phyloP scores from a whole-genome alignment of 2,797 vertebrate genomes.

The Leptoclinus maculatus region DNA sequence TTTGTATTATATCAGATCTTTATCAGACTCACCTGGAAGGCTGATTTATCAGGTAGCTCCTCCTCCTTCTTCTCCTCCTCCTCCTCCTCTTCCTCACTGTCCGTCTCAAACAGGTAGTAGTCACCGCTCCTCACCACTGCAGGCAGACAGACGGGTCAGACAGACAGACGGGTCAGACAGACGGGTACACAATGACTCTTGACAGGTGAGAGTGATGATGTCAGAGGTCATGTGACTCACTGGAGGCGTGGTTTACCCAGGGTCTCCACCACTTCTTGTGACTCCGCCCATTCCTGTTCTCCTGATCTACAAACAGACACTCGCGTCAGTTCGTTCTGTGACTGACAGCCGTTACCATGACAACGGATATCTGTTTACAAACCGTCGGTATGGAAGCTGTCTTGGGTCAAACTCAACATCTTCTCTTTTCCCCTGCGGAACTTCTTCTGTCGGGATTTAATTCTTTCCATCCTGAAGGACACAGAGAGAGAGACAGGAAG shows the following conservation, averaged over 20 bases:
- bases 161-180: not conserved
- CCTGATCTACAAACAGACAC: slow-evolving; percentile 71
- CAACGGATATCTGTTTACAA: not conserved
- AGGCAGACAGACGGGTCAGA: not conserved
- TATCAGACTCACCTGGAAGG: slow-evolving; percentile 82
- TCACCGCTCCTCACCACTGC: slow-evolving; percentile 97
- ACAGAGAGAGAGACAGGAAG: slow-evolving; percentile 1
- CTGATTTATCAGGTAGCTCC: slow-evolving; percentile 88
- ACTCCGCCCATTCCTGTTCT: slow-evolving; percentile 88
- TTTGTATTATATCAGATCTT: not conserved
- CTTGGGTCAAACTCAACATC: slow-evolving; percentile 90
- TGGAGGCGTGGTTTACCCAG: slow-evolving; percentile 98
- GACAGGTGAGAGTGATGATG: slow-evolving; percentile 10
- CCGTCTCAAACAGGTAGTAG: slow-evolving; percentile 98
- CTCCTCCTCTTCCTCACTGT: slow-evolving; percentile 93
- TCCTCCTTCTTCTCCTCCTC: slow-evolving; percentile 87
- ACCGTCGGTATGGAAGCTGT: slow-evolving; percentile 57
- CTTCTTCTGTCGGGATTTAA: slow-evolving; percentile 95
- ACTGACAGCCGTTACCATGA: slow-evolving; percentile 11
- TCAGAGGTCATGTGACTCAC: slow-evolving; percentile 87
- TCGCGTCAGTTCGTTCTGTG: not conserved
- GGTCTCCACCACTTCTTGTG: slow-evolving; percentile 97
- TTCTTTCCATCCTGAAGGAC: slow-evolving; percentile 92
- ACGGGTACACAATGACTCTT: not conserved
- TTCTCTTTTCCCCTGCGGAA: slow-evolving; percentile 96